These are phyloP conservation scores for Nothoprocta pentlandii DNA, from an alignment of 2,113 vertebrate species.

Conservation along the genomic window DNA sequence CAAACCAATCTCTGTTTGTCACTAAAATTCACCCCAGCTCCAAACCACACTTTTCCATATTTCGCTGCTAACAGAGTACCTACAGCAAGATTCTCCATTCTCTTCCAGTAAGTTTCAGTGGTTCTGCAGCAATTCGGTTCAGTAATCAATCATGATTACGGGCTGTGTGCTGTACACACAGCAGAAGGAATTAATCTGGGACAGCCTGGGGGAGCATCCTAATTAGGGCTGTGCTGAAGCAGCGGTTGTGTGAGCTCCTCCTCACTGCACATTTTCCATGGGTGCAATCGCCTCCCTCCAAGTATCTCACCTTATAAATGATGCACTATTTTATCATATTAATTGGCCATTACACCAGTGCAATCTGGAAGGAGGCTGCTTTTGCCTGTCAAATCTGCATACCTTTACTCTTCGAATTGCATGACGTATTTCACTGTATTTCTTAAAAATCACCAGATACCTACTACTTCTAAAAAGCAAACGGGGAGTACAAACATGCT, in stretches of 20 bases:
- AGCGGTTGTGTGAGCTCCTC: slow-evolving; percentile 39
- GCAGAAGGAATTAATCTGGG: slow-evolving; percentile 76
- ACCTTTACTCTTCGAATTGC: not conserved
- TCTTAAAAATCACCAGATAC: not conserved
- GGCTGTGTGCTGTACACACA: slow-evolving; percentile 61
- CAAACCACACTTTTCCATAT: not conserved
- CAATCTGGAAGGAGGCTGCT: not conserved
- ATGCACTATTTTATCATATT: slow-evolving; percentile 37
- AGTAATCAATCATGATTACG: slow-evolving; percentile 77
- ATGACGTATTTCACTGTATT: not conserved
- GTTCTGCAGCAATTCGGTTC: slow-evolving; percentile 44
- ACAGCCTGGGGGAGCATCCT: slow-evolving; percentile 57
- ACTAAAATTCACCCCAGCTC: slow-evolving; percentile 31
- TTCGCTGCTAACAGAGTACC: not conserved
- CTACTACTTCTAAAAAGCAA: not conserved
- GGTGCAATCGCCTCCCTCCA: not conserved
- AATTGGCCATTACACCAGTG: slow-evolving; percentile 22
- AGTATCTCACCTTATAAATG: slow-evolving; percentile 21
- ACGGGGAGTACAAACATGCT: not conserved
- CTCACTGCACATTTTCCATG: slow-evolving; percentile 44
- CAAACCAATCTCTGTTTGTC: not conserved
- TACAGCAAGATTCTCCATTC: slow-evolving; percentile 20
- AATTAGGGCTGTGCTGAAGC: slow-evolving; percentile 78
- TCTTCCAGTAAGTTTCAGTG: slow-evolving; percentile 34
- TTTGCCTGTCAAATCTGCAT: not conserved